Evolutionary conservation across 2,797 vertebrate genomes (phyloP), one percentile per base, ranked within the genome.

Genomic region (Hephaestus fuliginosus): DNA sequence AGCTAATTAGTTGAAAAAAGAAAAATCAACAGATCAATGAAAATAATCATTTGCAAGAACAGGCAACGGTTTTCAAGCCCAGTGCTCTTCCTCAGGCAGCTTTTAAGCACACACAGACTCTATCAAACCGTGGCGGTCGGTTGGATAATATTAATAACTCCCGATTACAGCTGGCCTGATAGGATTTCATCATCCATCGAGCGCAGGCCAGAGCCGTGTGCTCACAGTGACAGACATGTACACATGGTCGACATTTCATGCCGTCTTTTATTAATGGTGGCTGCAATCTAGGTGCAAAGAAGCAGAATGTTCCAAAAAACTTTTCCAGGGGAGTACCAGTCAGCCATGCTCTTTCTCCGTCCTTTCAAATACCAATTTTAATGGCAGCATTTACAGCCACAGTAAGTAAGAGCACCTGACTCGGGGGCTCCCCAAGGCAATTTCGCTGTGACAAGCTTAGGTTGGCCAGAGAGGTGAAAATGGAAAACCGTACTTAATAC

Each of bases 141-240:
- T 74, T 87, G 90, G 92, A 91, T 89, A 88, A 92, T 95, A 94
- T 94, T 94, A 94, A 94, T 94, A 95, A 94, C 93, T 84, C 90
- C 88, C 76, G 85, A 93, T 95, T 95, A 93, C 94, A 94, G 91
- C 88, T 89, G 92, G 89, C 91, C 91, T 88, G 91, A 89, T 86
- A 82, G 85, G 88, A 92, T 95, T 94, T 95, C 94, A 94, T 94
- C 94, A 94, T 93, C 86, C 89, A 76, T 69, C 43, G 80, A 85
- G 86, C 20, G 72, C 80, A 78, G 76, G 86, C 88, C 79, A 73
- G 81, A 89, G 87, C 89, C 57, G 70, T 72, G 81, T 33, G 71
- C 90, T 87, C 84, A 86, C 82, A 55, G 79, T 85, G 92, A 93
- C 83, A 85, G 89, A 90, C 90, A 44, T 81, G 86, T 91, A 83